Evolutionary conservation across 2,113 vertebrate genomes (phyloP), one percentile per base, ranked within the genome.

Genomic region (Serilophus lunatus): DNA sequence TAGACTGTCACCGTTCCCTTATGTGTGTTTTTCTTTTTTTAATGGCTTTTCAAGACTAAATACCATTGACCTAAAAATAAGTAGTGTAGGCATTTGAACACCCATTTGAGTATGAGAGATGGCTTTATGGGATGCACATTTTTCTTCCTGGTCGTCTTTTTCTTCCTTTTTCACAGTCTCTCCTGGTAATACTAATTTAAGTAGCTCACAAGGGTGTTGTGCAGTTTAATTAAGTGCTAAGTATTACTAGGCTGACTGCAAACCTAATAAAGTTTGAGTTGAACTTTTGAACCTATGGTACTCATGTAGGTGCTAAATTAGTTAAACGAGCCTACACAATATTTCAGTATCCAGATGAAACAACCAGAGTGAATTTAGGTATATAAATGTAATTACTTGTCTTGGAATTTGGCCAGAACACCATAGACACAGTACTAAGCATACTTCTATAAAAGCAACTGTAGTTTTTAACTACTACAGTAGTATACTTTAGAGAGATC

Each of bases 211-310:
- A 80, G 82, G 82, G 94, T 92, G 74, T 87, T 95, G 66, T 95
- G 89, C 26, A 93, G 89, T 94, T 96, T 95, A 96, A 97, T 96
- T 97, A 95, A 92, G 89, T 95, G 95, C 70, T 95, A 97, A 97
- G 94, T 95, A 85, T 87, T 96, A 95, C 95, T 94, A 96, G 94
- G 89, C 6, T 44, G 91, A 95, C 91, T 66, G 2, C 84, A 96
- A 92, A 80, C 82, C 82, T 66, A 90, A 95, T 97, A 97, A 97
- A 96, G 82, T 95, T 94, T 80, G 38, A 80, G 42, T n/a, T 95
- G 93, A 95, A 96, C 96, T 97, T 92, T 92, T 95, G 94, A 97
- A 95, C 94, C 63, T 82, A 17, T 76, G 36, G 87, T 94, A 74
- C 94, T 96, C 89, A 82, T 91, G 74, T 89, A 29, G 57, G 93